Conservation (phyloP, 2,797 vertebrate species). For the Botia kubotai region DNA sequence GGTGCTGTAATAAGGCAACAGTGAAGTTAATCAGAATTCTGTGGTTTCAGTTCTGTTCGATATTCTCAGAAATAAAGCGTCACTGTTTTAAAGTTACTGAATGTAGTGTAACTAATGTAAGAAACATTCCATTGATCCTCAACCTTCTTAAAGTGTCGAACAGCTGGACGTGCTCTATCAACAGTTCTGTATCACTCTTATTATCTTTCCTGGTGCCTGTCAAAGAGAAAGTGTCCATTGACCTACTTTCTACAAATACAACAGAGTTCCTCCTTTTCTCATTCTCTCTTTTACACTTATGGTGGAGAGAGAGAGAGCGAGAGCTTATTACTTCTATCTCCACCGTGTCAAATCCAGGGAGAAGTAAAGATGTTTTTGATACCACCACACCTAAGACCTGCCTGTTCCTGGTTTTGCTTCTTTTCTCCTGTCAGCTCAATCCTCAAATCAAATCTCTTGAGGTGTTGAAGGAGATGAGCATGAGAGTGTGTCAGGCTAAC, state of each 20-base stretch:
- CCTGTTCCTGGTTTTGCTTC: neutral
- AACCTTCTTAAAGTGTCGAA: neutral
- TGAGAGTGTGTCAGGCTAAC: constrained; percentile 28
- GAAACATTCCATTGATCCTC: constrained; percentile 3
- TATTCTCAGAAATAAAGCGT: neutral
- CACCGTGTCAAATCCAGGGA: constrained; percentile 21
- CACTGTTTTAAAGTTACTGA: neutral
- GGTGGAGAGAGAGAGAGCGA: constrained; percentile 7
- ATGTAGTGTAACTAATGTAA: neutral
- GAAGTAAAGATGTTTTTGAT: constrained; percentile 19
- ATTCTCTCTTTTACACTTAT: constrained; percentile 21
- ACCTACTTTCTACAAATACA: constrained; percentile 25
- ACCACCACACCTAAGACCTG: constrained; percentile 18
- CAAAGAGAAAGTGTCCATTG: constrained; percentile 37
- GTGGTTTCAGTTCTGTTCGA: neutral
- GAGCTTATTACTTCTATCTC: constrained; percentile 30
- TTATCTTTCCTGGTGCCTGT: neutral
- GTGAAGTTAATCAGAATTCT: neutral
- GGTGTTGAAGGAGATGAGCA: constrained; percentile 18
- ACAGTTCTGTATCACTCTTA: constrained; percentile 15
- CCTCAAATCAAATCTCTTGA: constrained; percentile 30
- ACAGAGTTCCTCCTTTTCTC: neutral
- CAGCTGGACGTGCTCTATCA: neutral
- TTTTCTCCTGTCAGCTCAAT: constrained; percentile 12
- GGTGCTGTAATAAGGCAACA: neutral